Evolutionary conservation across 2,888 invertebrate genomes (phyloP), one percentile per base, ranked within the genome.

Genomic region (Hyppa rectilinea): DNA sequence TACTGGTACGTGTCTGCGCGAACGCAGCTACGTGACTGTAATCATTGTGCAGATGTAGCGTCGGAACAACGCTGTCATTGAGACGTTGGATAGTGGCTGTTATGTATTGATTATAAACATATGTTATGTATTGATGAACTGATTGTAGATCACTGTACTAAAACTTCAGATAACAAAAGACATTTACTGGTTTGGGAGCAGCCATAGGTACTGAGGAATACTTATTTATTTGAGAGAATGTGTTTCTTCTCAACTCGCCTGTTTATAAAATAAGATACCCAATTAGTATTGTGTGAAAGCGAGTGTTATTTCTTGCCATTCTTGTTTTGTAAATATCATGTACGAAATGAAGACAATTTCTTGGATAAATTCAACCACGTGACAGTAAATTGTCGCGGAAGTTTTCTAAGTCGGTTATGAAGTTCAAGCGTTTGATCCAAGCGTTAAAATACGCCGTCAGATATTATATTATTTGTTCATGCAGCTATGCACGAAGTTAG

Each of bases 1-100:
- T 62, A 66, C 50, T 4, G 23, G 43, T 62, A 66, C 59, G 66
- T 66, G 75, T 50, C 58, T 49, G 66, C 50, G 53, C 52, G 68
- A 47, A 31, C 71, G 68, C 78, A 68, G 55, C 58, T 47, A 34
- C 47, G 29, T 14, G 50, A n/a, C 59, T 66, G 14, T 34, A 55
- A 49, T 66, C 45, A 61, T 60, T 47, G 50, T 49, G 40, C 64
- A 45, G 45, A 66, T 61, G 47, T 53, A 26, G 43, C 38, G 20
- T 14, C 38, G 20, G 17, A 60, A 50, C 60, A 47, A 62, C 34
- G 29, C 26, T n/a, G 29, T 34, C 6, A 31, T 38, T 36, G 65
- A 56, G 34, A 47, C 55, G 23, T 50, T 65, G 45, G 40, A 50
- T 29, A 12, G 26, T 26, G 29, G 52, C 26, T 29, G 47, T n/a